Conservation (phyloP, 2,888 invertebrate species). For the Sphaeridia pumilis region DNA sequence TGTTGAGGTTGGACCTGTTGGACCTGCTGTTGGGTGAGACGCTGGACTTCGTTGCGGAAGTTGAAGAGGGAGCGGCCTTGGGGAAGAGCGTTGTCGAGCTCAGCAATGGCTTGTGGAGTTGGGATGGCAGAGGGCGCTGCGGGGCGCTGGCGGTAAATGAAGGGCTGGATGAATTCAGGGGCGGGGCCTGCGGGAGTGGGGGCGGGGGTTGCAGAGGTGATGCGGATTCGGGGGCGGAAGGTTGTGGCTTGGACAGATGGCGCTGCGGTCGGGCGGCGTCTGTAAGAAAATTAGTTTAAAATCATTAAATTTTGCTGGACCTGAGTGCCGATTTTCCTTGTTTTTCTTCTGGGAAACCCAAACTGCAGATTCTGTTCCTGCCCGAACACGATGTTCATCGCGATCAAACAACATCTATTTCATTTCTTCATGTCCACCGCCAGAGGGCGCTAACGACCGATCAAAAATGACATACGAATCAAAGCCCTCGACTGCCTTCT, state of each 20-base stretch:
- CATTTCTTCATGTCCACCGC: too few relatives aligned
- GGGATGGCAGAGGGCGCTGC: background rate
- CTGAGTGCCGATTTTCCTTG: too few relatives aligned
- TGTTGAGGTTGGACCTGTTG: slow-evolving; percentile 23
- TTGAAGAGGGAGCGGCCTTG: slow-evolving; percentile 16
- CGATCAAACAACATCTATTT: too few relatives aligned
- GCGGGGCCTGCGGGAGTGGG: slow-evolving; percentile 7
- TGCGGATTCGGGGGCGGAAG: slow-evolving; percentile 27
- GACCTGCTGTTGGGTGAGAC: slow-evolving; percentile 19
- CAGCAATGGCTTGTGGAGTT: slow-evolving; percentile 4
- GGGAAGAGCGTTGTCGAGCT: slow-evolving; percentile 13
- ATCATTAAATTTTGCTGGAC: too few relatives aligned
- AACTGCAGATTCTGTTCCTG: too few relatives aligned
- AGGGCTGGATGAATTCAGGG: slow-evolving; percentile 8
- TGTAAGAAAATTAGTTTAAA: slow-evolving; percentile 14
- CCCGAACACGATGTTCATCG: too few relatives aligned
- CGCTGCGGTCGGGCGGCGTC: slow-evolving; percentile 19
- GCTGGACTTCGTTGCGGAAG: slow-evolving; percentile 22
- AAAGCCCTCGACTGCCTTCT: too few relatives aligned
- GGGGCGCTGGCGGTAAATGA: slow-evolving; percentile 6
- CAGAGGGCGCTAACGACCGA: too few relatives aligned
- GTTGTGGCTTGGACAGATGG: slow-evolving; percentile 18
- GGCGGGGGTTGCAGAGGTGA: slow-evolving; percentile 23
- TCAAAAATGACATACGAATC: too few relatives aligned
- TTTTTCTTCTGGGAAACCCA: too few relatives aligned